Percentiles rank a stretch among this genome's conserved stretches.
phyloP scores from a whole-genome alignment of 2,113 vertebrate species.

The Gymnogyps californianus region DNA sequence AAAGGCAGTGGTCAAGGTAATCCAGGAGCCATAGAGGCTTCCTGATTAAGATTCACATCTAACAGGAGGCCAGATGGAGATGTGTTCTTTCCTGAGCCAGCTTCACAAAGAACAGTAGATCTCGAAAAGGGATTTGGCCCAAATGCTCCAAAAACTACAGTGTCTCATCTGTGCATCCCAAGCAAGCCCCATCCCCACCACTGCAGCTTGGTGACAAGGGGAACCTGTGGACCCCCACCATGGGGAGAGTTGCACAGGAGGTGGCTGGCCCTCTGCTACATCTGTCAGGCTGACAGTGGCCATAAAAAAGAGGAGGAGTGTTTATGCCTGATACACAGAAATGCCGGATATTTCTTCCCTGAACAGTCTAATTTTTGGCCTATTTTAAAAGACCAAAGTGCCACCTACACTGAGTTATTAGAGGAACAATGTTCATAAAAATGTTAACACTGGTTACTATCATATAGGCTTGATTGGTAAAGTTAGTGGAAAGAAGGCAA shows the following conservation, averaged over 20 bases:
- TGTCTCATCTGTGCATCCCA: background rate
- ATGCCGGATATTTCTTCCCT: background rate
- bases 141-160: background rate
- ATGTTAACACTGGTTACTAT: background rate
- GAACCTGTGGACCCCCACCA: background rate
- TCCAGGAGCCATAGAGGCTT: background rate
- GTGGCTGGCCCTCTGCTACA: background rate
- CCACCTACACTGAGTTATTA: background rate
- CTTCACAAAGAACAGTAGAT: background rate
- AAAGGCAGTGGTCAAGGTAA: background rate
- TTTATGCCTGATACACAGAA: background rate
- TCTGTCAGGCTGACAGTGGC: background rate
- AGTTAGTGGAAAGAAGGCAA: background rate
- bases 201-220: background rate
- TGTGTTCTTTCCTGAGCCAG: background rate
- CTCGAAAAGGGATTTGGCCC: background rate
- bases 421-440: background rate
- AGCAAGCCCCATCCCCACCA: rapidly evolving
- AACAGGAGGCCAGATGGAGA: background rate
- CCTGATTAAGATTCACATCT: background rate
- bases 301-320: background rate
- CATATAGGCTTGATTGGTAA: background rate
- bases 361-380: background rate
- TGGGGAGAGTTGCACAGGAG: background rate
- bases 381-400: background rate